phyloP scores from a whole-genome alignment of 1,140 invertebrate genomes.

The Protaetia brevitarsis region DNA sequence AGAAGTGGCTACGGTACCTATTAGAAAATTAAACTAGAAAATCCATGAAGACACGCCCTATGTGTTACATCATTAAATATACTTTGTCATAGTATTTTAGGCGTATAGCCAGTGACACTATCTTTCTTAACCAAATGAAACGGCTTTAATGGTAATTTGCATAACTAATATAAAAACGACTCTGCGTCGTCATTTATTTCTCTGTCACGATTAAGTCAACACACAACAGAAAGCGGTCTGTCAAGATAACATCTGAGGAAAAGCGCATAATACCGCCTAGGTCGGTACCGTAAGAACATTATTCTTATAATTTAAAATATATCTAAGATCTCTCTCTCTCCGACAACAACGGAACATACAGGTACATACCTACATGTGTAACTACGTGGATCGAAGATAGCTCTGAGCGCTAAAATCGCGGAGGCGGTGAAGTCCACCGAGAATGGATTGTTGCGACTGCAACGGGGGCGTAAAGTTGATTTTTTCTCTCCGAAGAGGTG shows the following conservation, averaged over 20 bases:
- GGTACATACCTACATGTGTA: background rate
- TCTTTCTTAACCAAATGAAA: background rate
- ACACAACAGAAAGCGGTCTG: slow-evolving; percentile 4
- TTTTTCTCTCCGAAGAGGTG: background rate
- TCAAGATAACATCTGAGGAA: slow-evolving; percentile 7
- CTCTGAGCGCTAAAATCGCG: slow-evolving; percentile 4
- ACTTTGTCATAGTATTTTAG: background rate
- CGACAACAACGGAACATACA: background rate
- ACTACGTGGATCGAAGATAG: slow-evolving; percentile 1
- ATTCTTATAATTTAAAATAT: slow-evolving; percentile 19
- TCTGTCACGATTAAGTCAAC: slow-evolving; percentile 13
- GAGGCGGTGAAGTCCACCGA: background rate
- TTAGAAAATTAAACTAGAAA: too few species aligned
- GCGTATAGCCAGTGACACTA: background rate
- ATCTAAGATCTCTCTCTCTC: slow-evolving; percentile 8
- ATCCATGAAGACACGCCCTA: too few species aligned
- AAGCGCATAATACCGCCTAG: background rate
- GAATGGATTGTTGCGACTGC: background rate
- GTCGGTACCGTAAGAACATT: background rate
- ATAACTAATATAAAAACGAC: slow-evolving; percentile 7
- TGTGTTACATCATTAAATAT: too few species aligned
- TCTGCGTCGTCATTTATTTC: background rate
- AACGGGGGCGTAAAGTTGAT: slow-evolving; percentile 5
- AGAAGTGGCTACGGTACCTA: too few species aligned
- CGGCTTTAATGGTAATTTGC: too few species aligned